Evolutionary conservation across 2,888 invertebrate species (phyloP).

Genomic region (Heliothis peltigera): DNA sequence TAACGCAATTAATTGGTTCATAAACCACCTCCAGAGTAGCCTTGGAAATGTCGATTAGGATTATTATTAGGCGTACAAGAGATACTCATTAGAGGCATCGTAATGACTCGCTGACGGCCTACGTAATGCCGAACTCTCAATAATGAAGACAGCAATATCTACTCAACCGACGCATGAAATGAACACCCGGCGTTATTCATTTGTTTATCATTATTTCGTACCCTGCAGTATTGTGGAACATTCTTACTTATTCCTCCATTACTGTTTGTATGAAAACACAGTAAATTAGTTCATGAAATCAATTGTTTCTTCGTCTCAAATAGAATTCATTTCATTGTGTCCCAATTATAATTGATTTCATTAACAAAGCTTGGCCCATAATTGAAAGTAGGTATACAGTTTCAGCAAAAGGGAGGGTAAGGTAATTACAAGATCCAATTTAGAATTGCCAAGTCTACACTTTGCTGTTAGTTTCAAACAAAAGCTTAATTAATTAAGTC

Average conservation of each 20-base stretch:
- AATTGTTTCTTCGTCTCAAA: conserved; percentile 72
- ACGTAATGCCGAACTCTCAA: conserved; percentile 66
- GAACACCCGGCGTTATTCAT: conserved; percentile 55
- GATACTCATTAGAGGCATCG: conserved; percentile 72
- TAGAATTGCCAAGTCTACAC: conserved; percentile 90
- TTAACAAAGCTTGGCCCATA: conserved; percentile 87
- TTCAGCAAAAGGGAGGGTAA: conserved; percentile 87
- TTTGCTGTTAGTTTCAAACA: conserved; percentile 90
- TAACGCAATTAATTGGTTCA: conserved; percentile 27
- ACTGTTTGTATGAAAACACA: conserved; percentile 65
- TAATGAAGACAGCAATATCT: conserved; percentile 70
- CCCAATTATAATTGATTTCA: conserved; percentile 88
- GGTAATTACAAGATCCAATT: conserved; percentile 90
- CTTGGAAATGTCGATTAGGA: conserved; percentile 48
- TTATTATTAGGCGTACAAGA: conserved; percentile 69
- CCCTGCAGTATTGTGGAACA: conserved; percentile 21
- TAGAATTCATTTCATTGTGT: conserved; percentile 79
- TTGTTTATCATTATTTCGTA: conserved; percentile 48
- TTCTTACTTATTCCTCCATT: conserved; percentile 39
- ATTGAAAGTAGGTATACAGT: conserved; percentile 89
- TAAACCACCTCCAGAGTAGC: conserved; percentile 19
- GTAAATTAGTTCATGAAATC: conserved; percentile 77
- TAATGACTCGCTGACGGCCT: conserved; percentile 71
- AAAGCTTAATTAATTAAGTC: conserved; percentile 90
- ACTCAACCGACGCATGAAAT: conserved; percentile 61